Evolutionary conservation across 1,140 invertebrate species (phyloP).

Genomic region (Bombus polaris): DNA sequence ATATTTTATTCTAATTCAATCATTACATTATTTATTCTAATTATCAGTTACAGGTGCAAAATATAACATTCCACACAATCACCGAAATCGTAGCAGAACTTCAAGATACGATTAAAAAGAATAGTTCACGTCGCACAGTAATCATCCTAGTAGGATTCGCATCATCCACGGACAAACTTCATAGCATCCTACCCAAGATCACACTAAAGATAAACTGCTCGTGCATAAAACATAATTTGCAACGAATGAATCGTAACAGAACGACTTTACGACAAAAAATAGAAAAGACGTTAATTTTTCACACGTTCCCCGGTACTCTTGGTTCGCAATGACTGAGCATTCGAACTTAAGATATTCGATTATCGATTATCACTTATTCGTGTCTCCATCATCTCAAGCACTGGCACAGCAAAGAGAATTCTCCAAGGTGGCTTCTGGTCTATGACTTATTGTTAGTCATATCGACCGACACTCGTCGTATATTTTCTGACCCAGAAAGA

Average conservation of each 20-base stretch:
- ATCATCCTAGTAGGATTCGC: background rate
- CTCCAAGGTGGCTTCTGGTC: constrained; percentile 23
- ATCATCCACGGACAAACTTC: background rate
- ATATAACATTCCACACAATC: background rate
- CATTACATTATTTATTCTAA: too few species aligned
- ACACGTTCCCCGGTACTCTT: background rate
- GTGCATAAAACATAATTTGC: constrained; percentile 23
- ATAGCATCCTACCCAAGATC: background rate
- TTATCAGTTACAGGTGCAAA: background rate
- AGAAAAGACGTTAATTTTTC: background rate
- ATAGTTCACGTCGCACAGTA: background rate
- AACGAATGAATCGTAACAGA: background rate
- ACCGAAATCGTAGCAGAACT: background rate
- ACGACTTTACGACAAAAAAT: background rate
- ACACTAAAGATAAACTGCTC: constrained; percentile 8
- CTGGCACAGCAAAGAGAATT: background rate
- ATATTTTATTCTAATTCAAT: background rate
- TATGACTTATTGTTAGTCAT: constrained; percentile 61
- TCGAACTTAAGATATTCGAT: background rate
- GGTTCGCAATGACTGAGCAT: background rate
- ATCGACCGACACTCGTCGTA: constrained; percentile 53
- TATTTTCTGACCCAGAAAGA: constrained; percentile 71
- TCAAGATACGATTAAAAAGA: background rate
- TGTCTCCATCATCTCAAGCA: constrained; percentile 34
- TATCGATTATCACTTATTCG: constrained; percentile 49